phyloP scores from a whole-genome alignment of 2,797 vertebrate genomes.

The Bryconaethiops microstoma region DNA sequence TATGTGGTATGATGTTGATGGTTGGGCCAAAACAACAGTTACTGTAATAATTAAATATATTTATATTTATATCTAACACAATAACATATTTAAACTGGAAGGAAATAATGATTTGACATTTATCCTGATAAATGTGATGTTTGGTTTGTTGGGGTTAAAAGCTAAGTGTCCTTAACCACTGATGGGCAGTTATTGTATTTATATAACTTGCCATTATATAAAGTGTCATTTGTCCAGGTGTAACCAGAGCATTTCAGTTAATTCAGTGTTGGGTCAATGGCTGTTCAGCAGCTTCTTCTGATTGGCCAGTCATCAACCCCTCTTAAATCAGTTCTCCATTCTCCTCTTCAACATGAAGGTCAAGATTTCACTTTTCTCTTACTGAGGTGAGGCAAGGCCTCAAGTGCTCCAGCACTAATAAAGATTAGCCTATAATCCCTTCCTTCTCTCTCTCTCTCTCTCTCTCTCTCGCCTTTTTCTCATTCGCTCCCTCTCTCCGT shows the following conservation, averaged over 20 bases:
- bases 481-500: conserved; percentile 14
- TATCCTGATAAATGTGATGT: too few relatives aligned
- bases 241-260: conserved; percentile 1
- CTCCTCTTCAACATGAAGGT: conserved; percentile 73
- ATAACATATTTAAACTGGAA: too few relatives aligned
- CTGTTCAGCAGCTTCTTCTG: conserved; percentile 15
- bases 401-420: conserved; percentile 65
- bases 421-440: conserved; percentile 79
- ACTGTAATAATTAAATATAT: too few relatives aligned
- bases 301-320: conserved; percentile 13
- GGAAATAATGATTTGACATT: too few relatives aligned
- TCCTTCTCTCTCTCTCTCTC: conserved; percentile 61
- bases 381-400: conserved; percentile 62
- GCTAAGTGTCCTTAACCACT: not conserved
- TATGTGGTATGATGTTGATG: too few relatives aligned
- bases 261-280: conserved; percentile 13
- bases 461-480: not conserved
- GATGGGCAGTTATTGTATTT: not conserved
- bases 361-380: conserved; percentile 63
- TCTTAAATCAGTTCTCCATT: conserved; percentile 14
- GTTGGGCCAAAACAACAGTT: too few relatives aligned
- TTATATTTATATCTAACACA: too few relatives aligned
- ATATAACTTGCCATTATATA: not conserved
- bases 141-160: not conserved
- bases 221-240: not conserved